Evolutionary conservation across 2,113 vertebrate species (phyloP).

Genomic region (Lepisosteus oculatus): DNA sequence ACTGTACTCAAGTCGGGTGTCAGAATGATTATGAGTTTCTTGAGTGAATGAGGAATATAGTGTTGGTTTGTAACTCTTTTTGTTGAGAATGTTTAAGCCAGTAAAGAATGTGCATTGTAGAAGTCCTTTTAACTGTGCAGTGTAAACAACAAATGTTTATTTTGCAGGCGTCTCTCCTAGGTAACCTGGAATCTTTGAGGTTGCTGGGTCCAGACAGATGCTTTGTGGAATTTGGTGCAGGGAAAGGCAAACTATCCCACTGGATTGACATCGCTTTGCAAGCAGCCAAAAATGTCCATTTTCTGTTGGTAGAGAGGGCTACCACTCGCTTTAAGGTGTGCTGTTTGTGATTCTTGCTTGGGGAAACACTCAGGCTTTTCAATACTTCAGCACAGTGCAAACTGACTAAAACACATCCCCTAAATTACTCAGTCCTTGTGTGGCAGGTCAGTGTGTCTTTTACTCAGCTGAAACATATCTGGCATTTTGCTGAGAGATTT

Average conservation of each 20-base stretch:
- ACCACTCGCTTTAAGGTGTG: conserved; percentile 89
- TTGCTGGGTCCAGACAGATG: conserved; percentile 80
- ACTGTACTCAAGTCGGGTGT: background rate
- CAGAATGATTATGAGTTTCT: background rate
- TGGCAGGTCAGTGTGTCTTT: too few species aligned
- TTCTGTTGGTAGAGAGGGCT: conserved; percentile 89
- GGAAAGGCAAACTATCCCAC: conserved; percentile 90
- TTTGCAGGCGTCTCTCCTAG: conserved; percentile 87
- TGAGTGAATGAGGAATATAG: too few species aligned
- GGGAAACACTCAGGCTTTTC: too few species aligned
- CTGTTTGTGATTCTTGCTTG: background rate
- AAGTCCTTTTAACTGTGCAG: too few species aligned
- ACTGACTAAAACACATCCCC: too few species aligned
- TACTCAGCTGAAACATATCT: too few species aligned
- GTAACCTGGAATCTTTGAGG: conserved; percentile 81
- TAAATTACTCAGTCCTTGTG: too few species aligned
- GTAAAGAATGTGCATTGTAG: too few species aligned
- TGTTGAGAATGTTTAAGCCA: too few species aligned
- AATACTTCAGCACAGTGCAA: too few species aligned
- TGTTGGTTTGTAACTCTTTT: too few species aligned
- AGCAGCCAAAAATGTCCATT: conserved; percentile 67
- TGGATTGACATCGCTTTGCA: conserved; percentile 87
- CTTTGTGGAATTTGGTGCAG: conserved; percentile 94
- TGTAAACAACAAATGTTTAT: background rate
- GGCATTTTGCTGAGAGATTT: background rate